phyloP scores from a whole-genome alignment of 2,888 invertebrate species.

The Lycia hirtaria region DNA sequence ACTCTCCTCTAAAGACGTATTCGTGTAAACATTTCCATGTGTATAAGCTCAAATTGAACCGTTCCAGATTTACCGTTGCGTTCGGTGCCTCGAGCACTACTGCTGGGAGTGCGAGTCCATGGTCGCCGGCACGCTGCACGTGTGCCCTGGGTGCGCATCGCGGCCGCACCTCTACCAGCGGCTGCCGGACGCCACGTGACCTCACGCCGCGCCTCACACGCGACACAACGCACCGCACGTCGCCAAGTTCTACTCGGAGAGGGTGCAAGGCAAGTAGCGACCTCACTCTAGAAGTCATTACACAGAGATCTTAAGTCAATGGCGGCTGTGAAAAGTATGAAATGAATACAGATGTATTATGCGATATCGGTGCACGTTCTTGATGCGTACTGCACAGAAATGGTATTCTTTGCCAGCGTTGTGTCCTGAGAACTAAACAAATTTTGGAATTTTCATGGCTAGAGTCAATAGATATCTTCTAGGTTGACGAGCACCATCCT shows the following conservation, averaged over 20 bases:
- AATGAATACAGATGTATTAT: too few relatives aligned
- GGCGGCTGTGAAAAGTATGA: too few relatives aligned
- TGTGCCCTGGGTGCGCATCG: slow-evolving; percentile 98
- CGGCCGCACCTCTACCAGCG: slow-evolving; percentile 80
- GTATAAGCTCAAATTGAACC: neutral
- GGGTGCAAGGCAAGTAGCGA: neutral
- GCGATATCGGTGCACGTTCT: too few relatives aligned
- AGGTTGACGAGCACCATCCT: too few relatives aligned
- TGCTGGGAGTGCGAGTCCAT: slow-evolving; percentile 98
- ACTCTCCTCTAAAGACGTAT: too few relatives aligned
- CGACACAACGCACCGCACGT: neutral
- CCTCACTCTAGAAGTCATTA: neutral
- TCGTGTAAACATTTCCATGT: too few relatives aligned
- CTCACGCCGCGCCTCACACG: neutral
- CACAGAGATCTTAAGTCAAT: too few relatives aligned
- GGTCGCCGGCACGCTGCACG: slow-evolving; percentile 96
- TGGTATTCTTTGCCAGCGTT: too few relatives aligned
- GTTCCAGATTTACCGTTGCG: slow-evolving; percentile 91
- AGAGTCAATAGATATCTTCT: too few relatives aligned
- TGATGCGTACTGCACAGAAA: too few relatives aligned
- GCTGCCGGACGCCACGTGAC: slow-evolving; percentile 63
- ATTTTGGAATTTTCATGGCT: too few relatives aligned
- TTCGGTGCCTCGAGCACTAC: slow-evolving; percentile 91
- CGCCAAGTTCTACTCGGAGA: slow-evolving; percentile 18
- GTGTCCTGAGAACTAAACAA: too few relatives aligned